Evolutionary conservation across 1,140 invertebrate genomes (phyloP).

Genomic region (Orchesella cincta): DNA sequence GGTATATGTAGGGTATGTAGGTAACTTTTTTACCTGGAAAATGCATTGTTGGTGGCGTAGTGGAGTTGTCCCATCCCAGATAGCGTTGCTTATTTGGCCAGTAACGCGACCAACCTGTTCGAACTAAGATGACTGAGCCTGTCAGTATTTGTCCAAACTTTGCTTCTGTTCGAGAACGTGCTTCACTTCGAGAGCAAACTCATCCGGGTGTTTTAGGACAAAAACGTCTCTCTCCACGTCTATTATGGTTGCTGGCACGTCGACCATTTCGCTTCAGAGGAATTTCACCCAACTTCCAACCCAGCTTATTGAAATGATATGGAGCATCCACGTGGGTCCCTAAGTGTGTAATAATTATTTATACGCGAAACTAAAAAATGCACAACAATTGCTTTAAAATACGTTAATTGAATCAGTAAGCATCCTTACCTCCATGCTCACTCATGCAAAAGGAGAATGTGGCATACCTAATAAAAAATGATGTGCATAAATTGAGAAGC

Average conservation of each 20-base stretch:
- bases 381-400: not conserved
- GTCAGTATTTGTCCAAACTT: conserved; percentile 56
- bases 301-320: conserved; percentile 62
- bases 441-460: conserved; percentile 18
- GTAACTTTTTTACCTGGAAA: not conserved
- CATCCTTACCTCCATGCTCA: conserved; percentile 14
- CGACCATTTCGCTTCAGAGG: conserved; percentile 63
- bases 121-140: conserved; percentile 58
- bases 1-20: conserved; percentile 9
- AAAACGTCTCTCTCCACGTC: conserved; percentile 36
- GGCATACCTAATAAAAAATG: conserved; percentile 13
- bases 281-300: conserved; percentile 64
- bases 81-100: conserved; percentile 42
- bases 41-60: not conserved
- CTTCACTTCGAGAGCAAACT: conserved; percentile 34
- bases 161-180: conserved; percentile 55
- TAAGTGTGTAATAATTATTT: not conserved
- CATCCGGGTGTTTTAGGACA: not conserved
- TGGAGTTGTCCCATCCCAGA: conserved; percentile 34
- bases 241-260: conserved; percentile 43
- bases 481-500: too few species aligned
- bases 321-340: conserved; percentile 72
- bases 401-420: not conserved
- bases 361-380: not conserved
- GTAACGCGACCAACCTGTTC: conserved; percentile 61